Evolutionary conservation across 2,113 vertebrate species (phyloP).

Genomic region (Verasper variegatus): DNA sequence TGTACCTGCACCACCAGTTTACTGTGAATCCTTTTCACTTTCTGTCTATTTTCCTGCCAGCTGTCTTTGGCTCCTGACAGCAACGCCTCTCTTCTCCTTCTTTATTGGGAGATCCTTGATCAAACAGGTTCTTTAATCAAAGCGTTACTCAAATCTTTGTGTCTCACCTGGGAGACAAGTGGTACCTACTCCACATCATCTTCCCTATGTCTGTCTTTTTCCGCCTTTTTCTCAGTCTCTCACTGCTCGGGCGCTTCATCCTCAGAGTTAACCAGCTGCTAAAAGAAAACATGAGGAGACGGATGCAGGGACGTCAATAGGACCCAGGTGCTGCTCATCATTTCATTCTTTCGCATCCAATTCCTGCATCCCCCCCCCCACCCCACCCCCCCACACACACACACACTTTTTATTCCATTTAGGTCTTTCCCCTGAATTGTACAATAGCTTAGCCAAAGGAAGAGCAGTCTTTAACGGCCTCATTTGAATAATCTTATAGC

Average conservation of each 20-base stretch:
- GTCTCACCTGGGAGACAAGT: slow-evolving; percentile 26
- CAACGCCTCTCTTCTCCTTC: neutral
- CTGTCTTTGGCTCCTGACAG: slow-evolving; percentile 11
- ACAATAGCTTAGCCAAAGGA: slow-evolving; percentile 47
- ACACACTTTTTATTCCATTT: slow-evolving; percentile 53
- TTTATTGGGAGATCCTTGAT: slow-evolving; percentile 35
- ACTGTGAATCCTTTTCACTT: slow-evolving; percentile 1
- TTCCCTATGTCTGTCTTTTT: neutral
- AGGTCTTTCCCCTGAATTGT: slow-evolving; percentile 33
- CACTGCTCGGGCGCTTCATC: neutral
- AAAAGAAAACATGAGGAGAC: neutral
- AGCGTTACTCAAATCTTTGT: neutral
- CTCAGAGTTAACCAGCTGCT: slow-evolving; percentile 15
- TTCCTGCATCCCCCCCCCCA: neutral
- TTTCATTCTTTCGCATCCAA: slow-evolving; percentile 8
- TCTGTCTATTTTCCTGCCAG: neutral
- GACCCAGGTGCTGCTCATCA: slow-evolving; percentile 17
- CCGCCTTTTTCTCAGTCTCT: slow-evolving; percentile 7
- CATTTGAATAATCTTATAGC: slow-evolving; percentile 64
- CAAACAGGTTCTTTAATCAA: slow-evolving; percentile 41
- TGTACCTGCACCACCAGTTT: neutral
- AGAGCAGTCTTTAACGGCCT: slow-evolving; percentile 36
- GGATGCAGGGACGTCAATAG: slow-evolving; percentile 3
- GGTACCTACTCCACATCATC: slow-evolving; percentile 7
- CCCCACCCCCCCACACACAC: too few relatives aligned